Evolutionary conservation across 2,797 vertebrate genomes (phyloP), one percentile per base, ranked within the genome.

Genomic region (Coregonus sp.): DNA sequence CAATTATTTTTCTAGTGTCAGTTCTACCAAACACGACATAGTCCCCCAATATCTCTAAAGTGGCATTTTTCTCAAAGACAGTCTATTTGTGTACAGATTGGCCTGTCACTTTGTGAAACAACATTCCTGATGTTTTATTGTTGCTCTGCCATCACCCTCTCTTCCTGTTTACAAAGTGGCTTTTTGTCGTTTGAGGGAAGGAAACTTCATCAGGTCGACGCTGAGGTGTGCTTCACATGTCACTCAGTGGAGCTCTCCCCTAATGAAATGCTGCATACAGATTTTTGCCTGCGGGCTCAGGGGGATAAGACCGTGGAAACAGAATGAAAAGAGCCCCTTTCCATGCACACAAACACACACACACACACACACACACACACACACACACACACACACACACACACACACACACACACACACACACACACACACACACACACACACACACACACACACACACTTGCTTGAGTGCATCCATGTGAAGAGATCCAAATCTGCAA

Each of bases 401-500:
- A 47, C 81, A 74, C 63, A 40, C 40, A 47, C 40, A 47, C 40
- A 47, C 40, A 47, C 9, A 47, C 7, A 47, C 40, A 47, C 40
- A 47, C 40, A 40, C 40, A 40, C 7, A 9, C 40, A 47, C 40
- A 40, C 37, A 40, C 37, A 7, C 37, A 40, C 37, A 40, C 37
- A 40, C 6, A 7, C 37, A 7, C 37, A 40, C 37, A 74, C 70
- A 65, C 31, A 69, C 51, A 63, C 77, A 52, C 47, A 67, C 88
- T 87, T 94, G 92, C 95, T 93, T 93, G 94, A 94, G 95, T 95
- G 96, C 96, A 97, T 97, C 96, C 95, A 96, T 96, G 96, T 98
- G 96, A 97, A 95, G 96, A 97, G 96, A 97, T 97, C 96, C 96
- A 98, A 98, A 98, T 96, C 96, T 95, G 96, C 97, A 98, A 97